phyloP scores from a whole-genome alignment of 23 tunicate species.

The Trididemnum nubilum region DNA sequence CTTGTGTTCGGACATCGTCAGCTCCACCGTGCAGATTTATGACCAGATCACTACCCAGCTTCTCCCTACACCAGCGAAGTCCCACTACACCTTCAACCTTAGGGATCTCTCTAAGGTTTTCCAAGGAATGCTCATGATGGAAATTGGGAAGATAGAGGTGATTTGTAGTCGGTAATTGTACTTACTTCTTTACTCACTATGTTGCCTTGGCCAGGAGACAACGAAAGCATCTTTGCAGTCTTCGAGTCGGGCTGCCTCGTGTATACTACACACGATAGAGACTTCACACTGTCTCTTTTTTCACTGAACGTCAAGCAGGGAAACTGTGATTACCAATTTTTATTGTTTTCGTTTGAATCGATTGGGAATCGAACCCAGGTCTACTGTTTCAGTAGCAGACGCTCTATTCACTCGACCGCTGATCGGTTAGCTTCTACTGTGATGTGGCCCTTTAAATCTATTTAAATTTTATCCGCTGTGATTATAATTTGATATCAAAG shows the following conservation, averaged over 20 bases:
- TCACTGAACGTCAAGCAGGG: too few relatives aligned
- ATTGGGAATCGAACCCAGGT: too few relatives aligned
- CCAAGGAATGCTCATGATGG: slow-evolving; percentile 99
- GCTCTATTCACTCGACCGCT: too few relatives aligned
- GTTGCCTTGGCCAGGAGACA: too few relatives aligned
- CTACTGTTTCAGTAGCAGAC: too few relatives aligned
- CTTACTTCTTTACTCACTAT: not conserved
- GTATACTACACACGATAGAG: too few relatives aligned
- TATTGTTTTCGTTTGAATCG: too few relatives aligned
- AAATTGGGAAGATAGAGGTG: slow-evolving; percentile 79
- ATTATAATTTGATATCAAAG: not conserved
- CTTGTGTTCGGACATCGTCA: slow-evolving; percentile 52
- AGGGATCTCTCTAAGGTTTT: slow-evolving; percentile 97
- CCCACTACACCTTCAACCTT: slow-evolving; percentile 98
- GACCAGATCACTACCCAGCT: slow-evolving; percentile 88
- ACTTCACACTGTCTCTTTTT: too few relatives aligned
- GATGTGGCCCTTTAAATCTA: not conserved
- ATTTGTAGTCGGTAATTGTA: too few relatives aligned
- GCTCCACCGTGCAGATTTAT: slow-evolving; percentile 72
- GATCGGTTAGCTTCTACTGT: not conserved
- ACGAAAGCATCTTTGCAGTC: too few relatives aligned
- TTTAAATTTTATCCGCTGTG: not conserved
- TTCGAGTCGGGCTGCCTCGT: too few relatives aligned
- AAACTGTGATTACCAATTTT: too few relatives aligned
- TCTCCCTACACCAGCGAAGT: slow-evolving; percentile 97